These are phyloP conservation scores for Nipponia nippon DNA, from an alignment of 2,113 vertebrate species.

Conservation along the genomic window DNA sequence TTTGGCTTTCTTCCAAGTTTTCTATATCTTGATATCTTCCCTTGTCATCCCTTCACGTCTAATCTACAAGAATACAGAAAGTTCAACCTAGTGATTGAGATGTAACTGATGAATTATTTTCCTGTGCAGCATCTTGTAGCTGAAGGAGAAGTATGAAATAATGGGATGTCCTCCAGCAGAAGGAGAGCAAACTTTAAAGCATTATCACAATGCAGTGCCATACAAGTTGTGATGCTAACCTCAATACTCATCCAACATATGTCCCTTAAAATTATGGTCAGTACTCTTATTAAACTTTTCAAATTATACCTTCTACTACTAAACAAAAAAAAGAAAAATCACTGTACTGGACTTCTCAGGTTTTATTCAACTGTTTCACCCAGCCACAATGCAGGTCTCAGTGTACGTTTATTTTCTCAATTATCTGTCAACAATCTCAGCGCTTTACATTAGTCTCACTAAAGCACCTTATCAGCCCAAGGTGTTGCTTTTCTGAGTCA, in stretches of 20 bases:
- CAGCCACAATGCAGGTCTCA: not conserved
- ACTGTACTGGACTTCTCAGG: not conserved
- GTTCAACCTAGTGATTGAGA: not conserved
- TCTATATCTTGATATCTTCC: not conserved
- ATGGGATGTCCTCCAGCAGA: not conserved
- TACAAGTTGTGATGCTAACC: not conserved
- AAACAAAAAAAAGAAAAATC: not conserved
- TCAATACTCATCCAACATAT: accelerated
- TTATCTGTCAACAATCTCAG: not conserved
- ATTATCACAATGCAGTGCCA: not conserved
- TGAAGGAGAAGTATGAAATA: not conserved
- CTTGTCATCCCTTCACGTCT: not conserved
- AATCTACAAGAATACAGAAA: not conserved
- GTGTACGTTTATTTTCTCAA: not conserved
- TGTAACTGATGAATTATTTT: not conserved
- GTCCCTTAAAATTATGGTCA: not conserved
- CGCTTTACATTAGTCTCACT: not conserved
- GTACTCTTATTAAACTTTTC: not conserved
- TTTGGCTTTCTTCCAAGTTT: not conserved
- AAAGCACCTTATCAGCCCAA: not conserved
- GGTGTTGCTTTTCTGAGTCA: not conserved
- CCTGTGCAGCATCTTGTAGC: not conserved
- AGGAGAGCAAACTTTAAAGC: not conserved
- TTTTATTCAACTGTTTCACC: not conserved
- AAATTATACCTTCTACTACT: not conserved